These are phyloP conservation scores for Papilio machaon DNA, from an alignment of 1,140 invertebrate species.

Conservation along the genomic window DNA sequence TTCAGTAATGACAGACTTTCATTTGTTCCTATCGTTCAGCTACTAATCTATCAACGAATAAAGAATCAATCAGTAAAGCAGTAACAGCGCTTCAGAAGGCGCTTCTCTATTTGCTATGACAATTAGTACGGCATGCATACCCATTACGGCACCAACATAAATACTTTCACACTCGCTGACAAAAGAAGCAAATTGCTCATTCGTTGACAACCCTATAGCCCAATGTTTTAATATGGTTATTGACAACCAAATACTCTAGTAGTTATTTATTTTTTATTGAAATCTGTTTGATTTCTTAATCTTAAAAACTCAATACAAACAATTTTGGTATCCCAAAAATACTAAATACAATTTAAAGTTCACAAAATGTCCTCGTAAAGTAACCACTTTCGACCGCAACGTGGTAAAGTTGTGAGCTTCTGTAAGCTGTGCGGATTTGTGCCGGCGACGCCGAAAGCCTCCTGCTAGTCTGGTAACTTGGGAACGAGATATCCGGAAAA, in stretches of 20 bases:
- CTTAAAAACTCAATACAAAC: neutral
- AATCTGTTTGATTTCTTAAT: no score
- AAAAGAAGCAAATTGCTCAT: no score
- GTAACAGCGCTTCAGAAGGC: neutral
- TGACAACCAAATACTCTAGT: no score
- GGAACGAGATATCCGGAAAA: neutral
- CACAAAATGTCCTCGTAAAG: neutral
- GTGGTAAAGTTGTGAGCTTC: slow-evolving; percentile 19
- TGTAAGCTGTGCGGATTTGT: slow-evolving; percentile 30
- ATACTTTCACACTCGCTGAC: neutral
- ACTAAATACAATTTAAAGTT: neutral
- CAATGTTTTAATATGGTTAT: no score
- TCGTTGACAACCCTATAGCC: no score
- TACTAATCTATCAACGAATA: slow-evolving; percentile 3
- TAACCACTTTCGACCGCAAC: slow-evolving; percentile 21
- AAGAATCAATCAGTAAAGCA: neutral
- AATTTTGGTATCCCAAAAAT: neutral
- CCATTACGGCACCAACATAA: neutral
- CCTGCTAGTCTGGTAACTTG: neutral
- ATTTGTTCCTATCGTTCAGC: slow-evolving; percentile 16
- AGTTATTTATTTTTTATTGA: no score
- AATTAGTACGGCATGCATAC: neutral
- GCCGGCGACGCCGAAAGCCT: neutral
- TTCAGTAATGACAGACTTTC: neutral
- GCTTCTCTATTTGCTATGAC: neutral